Conservation (phyloP, 1,140 invertebrate genomes). For the Pseudobourletiella spinata region DNA sequence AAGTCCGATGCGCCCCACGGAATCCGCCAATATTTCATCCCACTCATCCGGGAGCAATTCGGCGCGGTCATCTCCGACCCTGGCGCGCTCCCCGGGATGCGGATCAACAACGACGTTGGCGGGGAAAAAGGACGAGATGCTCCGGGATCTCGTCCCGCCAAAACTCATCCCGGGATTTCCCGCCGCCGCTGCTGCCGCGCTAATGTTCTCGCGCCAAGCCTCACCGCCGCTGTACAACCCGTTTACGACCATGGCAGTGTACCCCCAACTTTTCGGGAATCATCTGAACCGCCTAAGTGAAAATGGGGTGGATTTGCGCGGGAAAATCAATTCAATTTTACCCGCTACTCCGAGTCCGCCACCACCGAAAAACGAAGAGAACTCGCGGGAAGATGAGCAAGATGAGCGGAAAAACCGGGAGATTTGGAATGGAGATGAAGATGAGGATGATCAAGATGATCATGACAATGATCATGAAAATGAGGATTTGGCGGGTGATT, state of each 20-base stretch:
- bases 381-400: not conserved
- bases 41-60: not conserved
- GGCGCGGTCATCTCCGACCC: not conserved
- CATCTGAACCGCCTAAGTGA: not conserved
- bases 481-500: conserved; percentile 13
- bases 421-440: not conserved
- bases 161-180: conserved; percentile 1
- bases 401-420: not conserved
- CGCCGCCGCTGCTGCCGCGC: conserved; percentile 2
- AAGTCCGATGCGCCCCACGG: not conserved
- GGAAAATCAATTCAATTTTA: not conserved
- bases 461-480: conserved; percentile 27
- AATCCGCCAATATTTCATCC: not conserved
- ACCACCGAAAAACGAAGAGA: not conserved
- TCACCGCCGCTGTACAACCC: conserved; percentile 31
- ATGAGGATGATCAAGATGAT: not conserved
- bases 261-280: conserved; percentile 27
- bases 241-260: conserved; percentile 26
- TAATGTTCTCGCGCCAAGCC: conserved; percentile 19
- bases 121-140: not conserved
- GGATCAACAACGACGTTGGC: not conserved
- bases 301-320: not conserved
- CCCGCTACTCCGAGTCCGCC: not conserved
- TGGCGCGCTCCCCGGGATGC: not conserved
- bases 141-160: not conserved